Base-by-base conservation (phyloP, 35 echinoderm and acorn worm genomes). In the Hemicentrotus pulcherrimus region DNA sequence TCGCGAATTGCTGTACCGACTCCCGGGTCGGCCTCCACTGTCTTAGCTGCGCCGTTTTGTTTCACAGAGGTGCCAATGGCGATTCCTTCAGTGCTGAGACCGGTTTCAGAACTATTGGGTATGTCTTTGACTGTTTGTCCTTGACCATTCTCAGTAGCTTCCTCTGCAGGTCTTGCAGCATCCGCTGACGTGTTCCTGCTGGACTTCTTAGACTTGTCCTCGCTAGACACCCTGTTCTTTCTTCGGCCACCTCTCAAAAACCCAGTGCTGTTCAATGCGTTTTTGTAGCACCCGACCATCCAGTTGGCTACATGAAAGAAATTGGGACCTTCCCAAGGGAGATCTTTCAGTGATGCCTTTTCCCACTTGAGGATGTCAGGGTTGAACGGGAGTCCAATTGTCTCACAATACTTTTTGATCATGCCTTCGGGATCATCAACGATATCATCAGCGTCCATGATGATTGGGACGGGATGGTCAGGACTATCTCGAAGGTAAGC, bases 381-480 rank as follows among this genome's bases (percentile, higher is more conserved):
- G 31, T 93, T 46, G 46, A 96, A 99, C 10, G 96, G 94, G 32
- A 99, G 92, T 13, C 95, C 98, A 0, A 95, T 94, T 5, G 92
- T 61, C n/a, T 94, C 94, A 86, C 98, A 99, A 87, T 97, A 99
- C 92, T 91, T 94, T 31, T 92, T 65, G 52, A 99, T 46, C 78
- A 97, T 94, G 46, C 94, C 93, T 46, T 99, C 98, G 5, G 98
- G 98, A 85, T 99, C 50, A 10, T 47, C 32, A 5, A 96, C 47
- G 13, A 99, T 94, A 46, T 99, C 98, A 86, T 97, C 96, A 4
- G 98, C 96, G 45, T 99, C 98, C 6, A 99, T 91, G 45, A 99
- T 95, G 33, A 99, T 91, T 2, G 94, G 94, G 18, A 50, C 91
- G 9, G 86, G 94, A 58, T 99, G 86, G 6, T 96, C 96, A 24